Percentiles rank a stretch among this genome's conserved stretches.
These are phyloP conservation scores for Paedocypris sp. DNA, from an alignment of 2,113 vertebrate genomes.

Conservation along the genomic window DNA sequence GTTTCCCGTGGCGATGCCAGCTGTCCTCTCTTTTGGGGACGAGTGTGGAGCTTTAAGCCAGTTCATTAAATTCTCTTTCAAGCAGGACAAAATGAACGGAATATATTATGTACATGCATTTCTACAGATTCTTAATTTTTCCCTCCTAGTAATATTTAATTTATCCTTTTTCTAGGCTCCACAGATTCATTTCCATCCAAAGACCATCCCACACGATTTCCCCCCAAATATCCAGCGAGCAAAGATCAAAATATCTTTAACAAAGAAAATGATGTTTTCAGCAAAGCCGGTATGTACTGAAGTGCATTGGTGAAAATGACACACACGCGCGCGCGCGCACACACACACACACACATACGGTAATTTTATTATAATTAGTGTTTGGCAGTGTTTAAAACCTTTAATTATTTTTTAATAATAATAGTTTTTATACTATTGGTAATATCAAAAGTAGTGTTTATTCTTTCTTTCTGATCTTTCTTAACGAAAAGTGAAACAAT, in stretches of 20 bases:
- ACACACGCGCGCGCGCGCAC: too few species aligned
- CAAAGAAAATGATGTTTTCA: conserved; percentile 16
- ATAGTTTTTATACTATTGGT: too few species aligned
- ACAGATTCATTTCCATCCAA: conserved; percentile 66
- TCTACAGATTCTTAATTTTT: background rate
- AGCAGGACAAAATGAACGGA: conserved; percentile 6
- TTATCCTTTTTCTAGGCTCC: conserved; percentile 59
- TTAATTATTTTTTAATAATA: too few species aligned
- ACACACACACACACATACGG: too few species aligned
- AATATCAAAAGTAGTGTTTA: too few species aligned
- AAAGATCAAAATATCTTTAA: conserved; percentile 68
- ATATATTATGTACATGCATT: too few species aligned
- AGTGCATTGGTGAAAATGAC: background rate
- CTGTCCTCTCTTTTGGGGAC: conserved; percentile 51
- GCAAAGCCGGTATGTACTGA: conserved; percentile 20
- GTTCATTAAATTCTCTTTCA: conserved; percentile 31
- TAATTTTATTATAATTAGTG: too few species aligned
- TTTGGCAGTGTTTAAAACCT: too few species aligned
- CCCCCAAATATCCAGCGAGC: conserved; percentile 69
- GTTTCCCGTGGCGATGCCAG: conserved; percentile 67
- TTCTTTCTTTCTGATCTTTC: too few species aligned
- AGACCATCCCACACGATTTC: conserved; percentile 73
- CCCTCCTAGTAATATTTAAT: background rate
- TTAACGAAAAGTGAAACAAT: too few species aligned
- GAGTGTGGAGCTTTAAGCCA: conserved; percentile 19